Conservation (phyloP, 1,140 invertebrate genomes). For the Lepidostoma basale region DNA sequence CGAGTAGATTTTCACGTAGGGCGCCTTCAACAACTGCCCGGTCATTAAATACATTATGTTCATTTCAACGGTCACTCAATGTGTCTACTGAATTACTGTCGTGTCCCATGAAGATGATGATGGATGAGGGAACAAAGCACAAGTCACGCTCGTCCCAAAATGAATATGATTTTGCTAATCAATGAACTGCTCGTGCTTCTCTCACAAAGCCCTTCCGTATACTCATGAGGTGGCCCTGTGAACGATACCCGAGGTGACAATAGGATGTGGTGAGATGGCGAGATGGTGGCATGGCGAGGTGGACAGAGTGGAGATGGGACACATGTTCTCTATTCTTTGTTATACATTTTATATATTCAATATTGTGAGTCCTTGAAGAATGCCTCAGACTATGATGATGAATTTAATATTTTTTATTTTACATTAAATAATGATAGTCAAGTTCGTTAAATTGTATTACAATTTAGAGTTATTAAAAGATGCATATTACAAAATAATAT, state of each 20-base stretch:
- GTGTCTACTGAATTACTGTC: background rate
- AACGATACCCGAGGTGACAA: background rate
- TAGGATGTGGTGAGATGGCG: background rate
- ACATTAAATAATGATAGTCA: too few relatives aligned
- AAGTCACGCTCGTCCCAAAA: background rate
- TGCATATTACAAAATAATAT: too few relatives aligned
- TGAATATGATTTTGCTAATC: background rate
- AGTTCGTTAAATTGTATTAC: too few relatives aligned
- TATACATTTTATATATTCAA: too few relatives aligned
- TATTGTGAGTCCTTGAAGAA: too few relatives aligned
- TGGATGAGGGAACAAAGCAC: background rate
- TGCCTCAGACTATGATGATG: too few relatives aligned
- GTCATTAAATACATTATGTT: constrained; percentile 17
- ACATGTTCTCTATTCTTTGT: too few relatives aligned
- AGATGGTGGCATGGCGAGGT: background rate
- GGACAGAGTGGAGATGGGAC: background rate
- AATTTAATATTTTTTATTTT: too few relatives aligned
- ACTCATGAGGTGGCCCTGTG: background rate
- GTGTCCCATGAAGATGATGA: background rate
- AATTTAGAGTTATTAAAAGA: too few relatives aligned
- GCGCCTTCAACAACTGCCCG: constrained; percentile 89
- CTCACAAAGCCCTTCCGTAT: background rate
- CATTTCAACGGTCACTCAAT: constrained; percentile 3
- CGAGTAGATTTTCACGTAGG: constrained; percentile 93
- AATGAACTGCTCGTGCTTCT: background rate